Evolutionary conservation across 2,888 invertebrate species (phyloP).

Genomic region (Smittia sp.): DNA sequence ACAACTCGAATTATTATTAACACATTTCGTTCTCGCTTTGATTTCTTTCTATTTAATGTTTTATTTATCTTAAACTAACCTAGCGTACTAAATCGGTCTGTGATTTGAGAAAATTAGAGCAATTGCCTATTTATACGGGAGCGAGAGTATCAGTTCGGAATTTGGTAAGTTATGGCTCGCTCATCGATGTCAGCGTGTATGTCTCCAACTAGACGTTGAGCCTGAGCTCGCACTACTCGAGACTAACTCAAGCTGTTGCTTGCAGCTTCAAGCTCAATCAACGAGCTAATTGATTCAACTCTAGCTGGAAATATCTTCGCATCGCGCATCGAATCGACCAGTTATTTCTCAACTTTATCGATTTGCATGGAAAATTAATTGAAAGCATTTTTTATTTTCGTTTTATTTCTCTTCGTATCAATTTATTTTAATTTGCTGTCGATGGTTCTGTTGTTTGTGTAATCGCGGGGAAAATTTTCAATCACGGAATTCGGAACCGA

Average conservation of each 20-base stretch:
- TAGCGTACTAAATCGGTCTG: slow-evolving; percentile 45
- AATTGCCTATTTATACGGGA: slow-evolving; percentile 49
- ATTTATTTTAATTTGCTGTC: slow-evolving; percentile 35
- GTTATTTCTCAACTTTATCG: slow-evolving; percentile 10
- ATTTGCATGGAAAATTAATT: slow-evolving; percentile 38
- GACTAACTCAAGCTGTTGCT: too few relatives aligned
- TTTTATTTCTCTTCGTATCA: slow-evolving; percentile 37
- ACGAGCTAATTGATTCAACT: too few relatives aligned
- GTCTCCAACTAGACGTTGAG: neutral
- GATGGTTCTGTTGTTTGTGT: slow-evolving; percentile 9
- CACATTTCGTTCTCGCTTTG: neutral
- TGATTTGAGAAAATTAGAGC: slow-evolving; percentile 43
- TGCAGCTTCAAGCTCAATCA: too few relatives aligned
- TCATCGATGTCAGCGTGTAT: neutral
- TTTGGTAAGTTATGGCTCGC: slow-evolving; percentile 56
- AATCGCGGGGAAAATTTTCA: neutral
- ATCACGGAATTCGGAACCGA: neutral
- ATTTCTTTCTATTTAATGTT: neutral
- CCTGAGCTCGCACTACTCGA: too few relatives aligned
- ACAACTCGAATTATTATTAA: neutral
- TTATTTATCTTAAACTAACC: neutral
- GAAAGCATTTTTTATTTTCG: slow-evolving; percentile 36
- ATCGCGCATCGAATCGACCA: neutral
- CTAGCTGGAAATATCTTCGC: neutral
- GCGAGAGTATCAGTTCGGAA: slow-evolving; percentile 62